These are phyloP conservation scores for Pelobates cultripes DNA, from an alignment of 2,797 vertebrate genomes.

Conservation along the genomic window DNA sequence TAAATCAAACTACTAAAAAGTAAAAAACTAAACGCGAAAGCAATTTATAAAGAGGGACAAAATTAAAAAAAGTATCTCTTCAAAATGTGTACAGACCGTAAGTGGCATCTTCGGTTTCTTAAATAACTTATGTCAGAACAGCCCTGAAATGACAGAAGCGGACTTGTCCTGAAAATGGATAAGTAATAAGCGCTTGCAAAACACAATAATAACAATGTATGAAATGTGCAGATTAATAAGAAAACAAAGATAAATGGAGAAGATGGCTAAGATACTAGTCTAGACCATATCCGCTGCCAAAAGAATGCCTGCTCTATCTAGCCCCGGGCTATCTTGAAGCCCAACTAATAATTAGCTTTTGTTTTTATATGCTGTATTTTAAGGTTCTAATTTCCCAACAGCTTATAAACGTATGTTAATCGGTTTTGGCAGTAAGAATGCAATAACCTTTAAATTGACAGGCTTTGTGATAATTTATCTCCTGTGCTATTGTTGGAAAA, in stretches of 20 bases:
- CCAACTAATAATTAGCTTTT: slow-evolving; percentile 8
- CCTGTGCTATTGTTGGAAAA: no score
- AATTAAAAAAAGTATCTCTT: no score
- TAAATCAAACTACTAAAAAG: no score
- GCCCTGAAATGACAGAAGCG: background rate
- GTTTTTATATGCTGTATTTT: background rate
- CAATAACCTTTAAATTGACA: background rate
- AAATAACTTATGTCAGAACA: background rate
- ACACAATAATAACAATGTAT: slow-evolving; percentile 3
- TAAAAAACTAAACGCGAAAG: no score
- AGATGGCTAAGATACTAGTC: slow-evolving; percentile 20
- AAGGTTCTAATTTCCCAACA: background rate
- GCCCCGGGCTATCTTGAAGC: slow-evolving; percentile 13
- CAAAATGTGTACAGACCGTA: no score
- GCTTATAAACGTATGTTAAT: slow-evolving; percentile 13
- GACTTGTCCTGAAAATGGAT: background rate
- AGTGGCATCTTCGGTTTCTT: background rate
- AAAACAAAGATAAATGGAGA: slow-evolving; percentile 16
- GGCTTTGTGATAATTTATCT: background rate
- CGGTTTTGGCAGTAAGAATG: slow-evolving; percentile 4
- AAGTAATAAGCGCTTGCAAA: slow-evolving; percentile 14
- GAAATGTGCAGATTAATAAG: slow-evolving; percentile 20
- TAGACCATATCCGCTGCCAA: slow-evolving; percentile 28
- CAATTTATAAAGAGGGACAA: no score
- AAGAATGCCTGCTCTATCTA: slow-evolving; percentile 20